Conservation (phyloP, 2,113 vertebrate genomes). For the Ramphastos sulfuratus region DNA sequence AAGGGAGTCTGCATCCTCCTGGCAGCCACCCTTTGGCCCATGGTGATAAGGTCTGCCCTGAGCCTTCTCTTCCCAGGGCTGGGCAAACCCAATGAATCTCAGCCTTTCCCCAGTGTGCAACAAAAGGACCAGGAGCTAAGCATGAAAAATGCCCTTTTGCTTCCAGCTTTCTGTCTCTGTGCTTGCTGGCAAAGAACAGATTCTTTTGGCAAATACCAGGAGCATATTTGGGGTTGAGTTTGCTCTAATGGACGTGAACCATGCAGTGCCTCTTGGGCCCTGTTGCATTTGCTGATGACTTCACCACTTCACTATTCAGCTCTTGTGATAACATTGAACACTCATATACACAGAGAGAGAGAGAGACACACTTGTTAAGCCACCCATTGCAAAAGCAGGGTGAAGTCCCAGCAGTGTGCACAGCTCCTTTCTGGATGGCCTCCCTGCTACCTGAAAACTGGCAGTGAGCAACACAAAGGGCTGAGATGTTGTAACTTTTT, state of each 20-base stretch:
- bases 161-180: background rate
- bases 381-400: conserved; percentile 28
- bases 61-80: too few relatives aligned
- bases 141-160: background rate
- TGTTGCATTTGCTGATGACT: conserved; percentile 57
- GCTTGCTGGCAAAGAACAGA: conserved; percentile 11
- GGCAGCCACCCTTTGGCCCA: too few relatives aligned
- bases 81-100: too few relatives aligned
- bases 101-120: background rate
- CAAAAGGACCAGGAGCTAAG: background rate
- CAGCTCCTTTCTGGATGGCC: background rate
- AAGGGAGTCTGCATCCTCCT: too few relatives aligned
- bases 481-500: conserved; percentile 15
- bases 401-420: conserved; percentile 25
- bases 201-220: conserved; percentile 19
- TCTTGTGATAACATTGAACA: conserved; percentile 66
- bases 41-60: too few relatives aligned
- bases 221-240: background rate
- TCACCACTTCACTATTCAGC: conserved; percentile 68
- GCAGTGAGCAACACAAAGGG: background rate
- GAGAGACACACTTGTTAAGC: conserved; percentile 34
- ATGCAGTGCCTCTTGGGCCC: conserved; percentile 23
- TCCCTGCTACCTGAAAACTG: background rate
- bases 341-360: too few relatives aligned
- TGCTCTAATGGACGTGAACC: background rate